Evolutionary conservation across 2,797 vertebrate species (phyloP).

Genomic region (Lepilemur septentrionalis): DNA sequence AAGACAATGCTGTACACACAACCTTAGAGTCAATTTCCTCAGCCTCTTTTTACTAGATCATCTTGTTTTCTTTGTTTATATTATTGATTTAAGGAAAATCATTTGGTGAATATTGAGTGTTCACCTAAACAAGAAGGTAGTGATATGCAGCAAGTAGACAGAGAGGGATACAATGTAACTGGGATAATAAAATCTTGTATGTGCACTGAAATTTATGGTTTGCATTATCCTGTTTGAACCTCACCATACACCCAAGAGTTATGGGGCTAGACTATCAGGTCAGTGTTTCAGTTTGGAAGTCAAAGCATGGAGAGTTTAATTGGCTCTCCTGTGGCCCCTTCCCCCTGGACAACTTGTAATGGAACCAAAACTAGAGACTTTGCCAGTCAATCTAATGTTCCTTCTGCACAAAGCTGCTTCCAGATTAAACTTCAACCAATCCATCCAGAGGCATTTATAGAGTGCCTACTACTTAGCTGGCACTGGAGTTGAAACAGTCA

Average conservation of each 20-base stretch:
- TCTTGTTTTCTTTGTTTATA: slow-evolving; percentile 79
- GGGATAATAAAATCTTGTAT: slow-evolving; percentile 50
- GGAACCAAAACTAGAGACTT: not conserved
- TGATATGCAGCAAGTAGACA: slow-evolving; percentile 19
- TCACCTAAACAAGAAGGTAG: slow-evolving; percentile 57
- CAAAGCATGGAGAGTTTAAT: not conserved
- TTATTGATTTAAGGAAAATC: slow-evolving; percentile 77
- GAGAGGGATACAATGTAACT: slow-evolving; percentile 15
- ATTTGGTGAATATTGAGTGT: slow-evolving; percentile 71
- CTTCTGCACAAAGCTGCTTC: not conserved
- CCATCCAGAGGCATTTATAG: not conserved
- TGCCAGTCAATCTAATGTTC: not conserved
- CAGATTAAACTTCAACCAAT: not conserved
- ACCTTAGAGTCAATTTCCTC: slow-evolving; percentile 77
- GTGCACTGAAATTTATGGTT: slow-evolving; percentile 10
- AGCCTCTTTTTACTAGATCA: slow-evolving; percentile 72
- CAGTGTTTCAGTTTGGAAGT: slow-evolving; percentile 24
- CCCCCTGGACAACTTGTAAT: not conserved
- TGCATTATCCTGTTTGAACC: slow-evolving; percentile 40
- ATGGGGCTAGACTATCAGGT: not conserved
- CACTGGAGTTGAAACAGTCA: not conserved
- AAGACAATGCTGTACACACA: slow-evolving; percentile 73
- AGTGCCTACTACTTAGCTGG: not conserved
- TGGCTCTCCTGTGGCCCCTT: not conserved
- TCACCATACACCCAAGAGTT: slow-evolving; percentile 31